Evolutionary conservation across 2,888 invertebrate genomes (phyloP).

Genomic region (Euzophera pinguis): DNA sequence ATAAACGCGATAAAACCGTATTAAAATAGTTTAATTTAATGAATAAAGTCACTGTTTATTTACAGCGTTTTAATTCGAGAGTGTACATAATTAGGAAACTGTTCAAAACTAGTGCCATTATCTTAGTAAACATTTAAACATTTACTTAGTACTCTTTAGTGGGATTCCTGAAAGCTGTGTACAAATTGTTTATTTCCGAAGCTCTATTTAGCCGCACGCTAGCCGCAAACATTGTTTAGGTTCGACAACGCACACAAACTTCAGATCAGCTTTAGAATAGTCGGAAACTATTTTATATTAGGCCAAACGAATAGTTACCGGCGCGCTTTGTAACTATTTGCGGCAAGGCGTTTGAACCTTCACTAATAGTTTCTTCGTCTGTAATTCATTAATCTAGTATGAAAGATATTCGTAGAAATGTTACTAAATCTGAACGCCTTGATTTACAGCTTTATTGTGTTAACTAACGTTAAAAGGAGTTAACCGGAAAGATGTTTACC

Average conservation of each 20-base stretch:
- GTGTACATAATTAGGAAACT: no score
- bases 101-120: no score
- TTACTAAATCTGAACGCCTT: conserved; percentile 11
- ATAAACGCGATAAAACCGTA: no score
- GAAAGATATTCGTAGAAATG: conserved; percentile 17
- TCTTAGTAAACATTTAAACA: no score
- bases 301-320: conserved; percentile 24
- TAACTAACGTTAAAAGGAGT: no score
- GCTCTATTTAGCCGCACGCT: not conserved
- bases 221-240: conserved; percentile 30
- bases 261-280: not conserved
- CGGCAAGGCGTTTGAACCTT: conserved; percentile 26
- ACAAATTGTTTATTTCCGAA: not conserved
- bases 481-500: not conserved
- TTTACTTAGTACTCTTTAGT: no score
- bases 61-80: no score
- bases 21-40: no score
- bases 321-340: conserved; percentile 30
- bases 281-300: conserved; percentile 34
- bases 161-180: no score
- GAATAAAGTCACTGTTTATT: no score
- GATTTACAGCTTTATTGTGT: not conserved
- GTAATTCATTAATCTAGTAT: conserved; percentile 24
- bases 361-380: conserved; percentile 28
- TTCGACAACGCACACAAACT: not conserved